Base-by-base conservation (phyloP, 2,113 vertebrate species). In the Cervus canadensis region DNA sequence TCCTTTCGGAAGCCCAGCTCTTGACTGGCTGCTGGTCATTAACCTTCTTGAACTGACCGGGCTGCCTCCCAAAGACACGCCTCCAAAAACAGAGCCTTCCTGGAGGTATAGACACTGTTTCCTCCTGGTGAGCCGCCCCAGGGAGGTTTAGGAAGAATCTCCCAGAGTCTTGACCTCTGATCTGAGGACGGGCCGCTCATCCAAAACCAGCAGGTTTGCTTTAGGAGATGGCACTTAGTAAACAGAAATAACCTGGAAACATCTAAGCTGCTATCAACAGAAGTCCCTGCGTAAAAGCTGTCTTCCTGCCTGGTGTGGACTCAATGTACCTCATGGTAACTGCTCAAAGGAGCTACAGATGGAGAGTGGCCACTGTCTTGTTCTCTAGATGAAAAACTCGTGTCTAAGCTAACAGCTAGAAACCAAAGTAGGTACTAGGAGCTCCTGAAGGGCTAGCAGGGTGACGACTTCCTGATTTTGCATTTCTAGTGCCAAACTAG, bases 1-100 rank as follows among this genome's bases (percentile, higher is more conserved):
- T 25, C 14, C 57, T 79, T 57, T 13, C 56, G n/a, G 16, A 74
- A 78, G 60, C 45, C 28, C 25, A 4, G 15, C 30, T 78, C 33
- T 7, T 6, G 30, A 54, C 59, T 25, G 12, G 21, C 17, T 14
- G 13, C 25, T 76, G 15, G 16, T 60, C 28, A 4, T 30, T 33
- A 84, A 21, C 15, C 23, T 60, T 33, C 8, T 64, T 2, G 1
- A 78, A 74, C n/a, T n/a, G 71, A 86, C n/a, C 28, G 62, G 26
- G 13, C 26, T 7, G 14, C 43, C 11, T 12, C 54, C 14, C n/a
- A 26, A 10, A 4, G 64, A 36, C 0, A 3, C 0, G 6, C 21
- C 59, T 79, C 52, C 17, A 64, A 43, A 71, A 25, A 82, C 0
- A 19, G 76, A 12, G 36, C 13, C 28, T 21, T 3, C 36, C 2